These are phyloP conservation scores for Argyrosomus regius DNA, from an alignment of 2,797 vertebrate genomes.

Conservation along the genomic window DNA sequence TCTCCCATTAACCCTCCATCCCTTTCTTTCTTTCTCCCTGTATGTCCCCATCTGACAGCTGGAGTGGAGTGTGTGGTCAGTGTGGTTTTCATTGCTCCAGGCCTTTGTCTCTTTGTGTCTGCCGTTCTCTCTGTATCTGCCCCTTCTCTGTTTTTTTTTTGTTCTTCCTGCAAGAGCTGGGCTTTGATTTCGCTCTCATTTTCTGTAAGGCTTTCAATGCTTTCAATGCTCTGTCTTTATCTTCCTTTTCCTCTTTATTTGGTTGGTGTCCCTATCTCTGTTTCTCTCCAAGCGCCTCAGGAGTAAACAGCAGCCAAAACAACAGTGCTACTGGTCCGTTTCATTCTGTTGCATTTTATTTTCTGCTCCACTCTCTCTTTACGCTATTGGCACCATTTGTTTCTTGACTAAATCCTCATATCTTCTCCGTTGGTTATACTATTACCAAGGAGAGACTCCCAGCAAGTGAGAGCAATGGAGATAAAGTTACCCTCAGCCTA, in stretches of 20 bases:
- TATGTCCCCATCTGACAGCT: conserved; percentile 29
- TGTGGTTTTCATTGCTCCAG: conserved; percentile 20
- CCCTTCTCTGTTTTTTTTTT: conserved; percentile 18
- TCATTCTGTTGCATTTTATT: conserved; percentile 21
- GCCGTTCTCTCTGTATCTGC: conserved; percentile 21
- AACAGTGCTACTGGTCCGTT: conserved; percentile 25
- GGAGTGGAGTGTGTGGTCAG: conserved; percentile 31
- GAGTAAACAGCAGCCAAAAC: conserved; percentile 46
- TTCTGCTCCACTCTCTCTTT: conserved; percentile 20
- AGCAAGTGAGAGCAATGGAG: conserved; percentile 18
- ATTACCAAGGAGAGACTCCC: not conserved
- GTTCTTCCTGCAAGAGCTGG: conserved; percentile 9
- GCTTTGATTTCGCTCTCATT: conserved; percentile 31
- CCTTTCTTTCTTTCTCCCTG: not conserved
- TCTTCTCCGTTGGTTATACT: not conserved
- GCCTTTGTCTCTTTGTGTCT: conserved; percentile 28
- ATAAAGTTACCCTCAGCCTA: conserved; percentile 7
- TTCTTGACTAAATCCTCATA: conserved; percentile 21
- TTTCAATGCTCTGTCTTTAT: conserved; percentile 42
- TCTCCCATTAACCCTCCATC: conserved; percentile 32
- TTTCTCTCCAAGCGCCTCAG: conserved; percentile 43
- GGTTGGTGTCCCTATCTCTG: conserved; percentile 5
- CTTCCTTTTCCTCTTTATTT: conserved; percentile 32
- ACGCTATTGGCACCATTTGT: conserved; percentile 12
- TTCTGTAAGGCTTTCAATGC: conserved; percentile 16